Percentiles rank a stretch among this genome's conserved stretches.
These are phyloP conservation scores for Alexandromys fortis DNA, from an alignment of 2,113 vertebrate species.

Conservation along the genomic window DNA sequence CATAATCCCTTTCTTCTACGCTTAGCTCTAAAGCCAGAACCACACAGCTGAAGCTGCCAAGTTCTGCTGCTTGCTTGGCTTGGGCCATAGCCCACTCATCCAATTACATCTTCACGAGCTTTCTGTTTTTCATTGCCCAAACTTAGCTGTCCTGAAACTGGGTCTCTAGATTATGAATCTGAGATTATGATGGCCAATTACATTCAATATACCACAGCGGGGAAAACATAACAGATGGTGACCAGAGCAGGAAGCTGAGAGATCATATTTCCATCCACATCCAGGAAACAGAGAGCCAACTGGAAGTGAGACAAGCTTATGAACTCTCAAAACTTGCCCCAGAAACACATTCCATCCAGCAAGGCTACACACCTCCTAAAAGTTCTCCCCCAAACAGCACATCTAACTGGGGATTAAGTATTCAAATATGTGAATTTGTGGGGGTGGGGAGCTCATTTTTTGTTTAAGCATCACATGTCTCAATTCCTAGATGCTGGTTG, in stretches of 20 bases:
- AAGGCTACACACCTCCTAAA: background rate
- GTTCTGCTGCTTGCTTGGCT: too few relatives aligned
- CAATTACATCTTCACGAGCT: too few relatives aligned
- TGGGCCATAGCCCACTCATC: too few relatives aligned
- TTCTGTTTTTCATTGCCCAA: too few relatives aligned
- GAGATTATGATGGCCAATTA: too few relatives aligned
- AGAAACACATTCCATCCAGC: background rate
- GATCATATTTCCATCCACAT: background rate
- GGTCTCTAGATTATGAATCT: too few relatives aligned
- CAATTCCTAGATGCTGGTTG: background rate
- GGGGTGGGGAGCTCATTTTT: background rate
- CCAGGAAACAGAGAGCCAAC: too few relatives aligned
- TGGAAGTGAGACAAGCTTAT: background rate
- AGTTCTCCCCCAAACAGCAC: background rate
- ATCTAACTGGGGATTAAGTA: background rate
- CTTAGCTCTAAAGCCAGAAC: too few relatives aligned
- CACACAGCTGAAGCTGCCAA: too few relatives aligned
- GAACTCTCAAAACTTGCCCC: background rate
- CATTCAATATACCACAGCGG: too few relatives aligned
- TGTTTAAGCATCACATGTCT: constrained; percentile 8
- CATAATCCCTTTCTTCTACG: too few relatives aligned
- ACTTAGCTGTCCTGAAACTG: too few relatives aligned
- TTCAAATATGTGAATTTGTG: background rate
- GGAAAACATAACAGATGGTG: background rate
- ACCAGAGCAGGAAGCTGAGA: background rate